Conservation (phyloP, 1,140 invertebrate genomes). For the Drosophila serrata region DNA sequence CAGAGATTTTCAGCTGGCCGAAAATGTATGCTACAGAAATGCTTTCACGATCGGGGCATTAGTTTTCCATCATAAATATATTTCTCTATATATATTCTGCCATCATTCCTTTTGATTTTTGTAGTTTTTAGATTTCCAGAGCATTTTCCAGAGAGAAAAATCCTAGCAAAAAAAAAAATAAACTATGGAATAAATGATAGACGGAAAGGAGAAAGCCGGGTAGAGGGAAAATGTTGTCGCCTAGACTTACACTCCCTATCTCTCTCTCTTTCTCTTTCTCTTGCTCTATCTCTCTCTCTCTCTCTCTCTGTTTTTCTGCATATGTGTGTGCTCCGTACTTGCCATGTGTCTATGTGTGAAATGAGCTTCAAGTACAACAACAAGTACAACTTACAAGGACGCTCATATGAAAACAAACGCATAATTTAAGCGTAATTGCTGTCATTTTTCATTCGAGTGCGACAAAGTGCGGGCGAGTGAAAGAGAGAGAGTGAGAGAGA, state of each 20-base stretch:
- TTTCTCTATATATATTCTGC: too few relatives aligned
- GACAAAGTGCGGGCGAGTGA: conserved; percentile 27
- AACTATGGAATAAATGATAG: conserved; percentile 9
- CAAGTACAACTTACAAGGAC: conserved; percentile 72
- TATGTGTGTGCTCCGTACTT: conserved; percentile 17
- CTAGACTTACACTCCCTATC: conserved; percentile 21
- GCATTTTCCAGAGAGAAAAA: conserved; percentile 33
- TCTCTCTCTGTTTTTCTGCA: neutral
- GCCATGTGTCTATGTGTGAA: conserved; percentile 75
- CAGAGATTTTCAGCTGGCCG: neutral
- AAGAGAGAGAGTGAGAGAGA: neutral
- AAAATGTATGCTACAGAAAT: conserved; percentile 28
- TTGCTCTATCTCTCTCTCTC: neutral
- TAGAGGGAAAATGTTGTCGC: conserved; percentile 44
- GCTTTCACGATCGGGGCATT: conserved; percentile 1
- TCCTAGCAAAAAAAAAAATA: neutral
- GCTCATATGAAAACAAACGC: conserved; percentile 83
- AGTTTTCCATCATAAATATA: too few relatives aligned
- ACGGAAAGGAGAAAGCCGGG: neutral
- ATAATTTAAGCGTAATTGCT: conserved; percentile 85
- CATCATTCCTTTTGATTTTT: too few relatives aligned
- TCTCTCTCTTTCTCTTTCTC: neutral
- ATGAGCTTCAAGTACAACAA: conserved; percentile 75
- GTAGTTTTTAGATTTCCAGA: conserved; percentile 17
- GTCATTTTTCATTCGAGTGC: conserved; percentile 82